A percentile compares a stretch with the other conserved stretches of the same genome.
Conservation (phyloP, 2,113 vertebrate genomes). For the Garra rufa region DNA sequence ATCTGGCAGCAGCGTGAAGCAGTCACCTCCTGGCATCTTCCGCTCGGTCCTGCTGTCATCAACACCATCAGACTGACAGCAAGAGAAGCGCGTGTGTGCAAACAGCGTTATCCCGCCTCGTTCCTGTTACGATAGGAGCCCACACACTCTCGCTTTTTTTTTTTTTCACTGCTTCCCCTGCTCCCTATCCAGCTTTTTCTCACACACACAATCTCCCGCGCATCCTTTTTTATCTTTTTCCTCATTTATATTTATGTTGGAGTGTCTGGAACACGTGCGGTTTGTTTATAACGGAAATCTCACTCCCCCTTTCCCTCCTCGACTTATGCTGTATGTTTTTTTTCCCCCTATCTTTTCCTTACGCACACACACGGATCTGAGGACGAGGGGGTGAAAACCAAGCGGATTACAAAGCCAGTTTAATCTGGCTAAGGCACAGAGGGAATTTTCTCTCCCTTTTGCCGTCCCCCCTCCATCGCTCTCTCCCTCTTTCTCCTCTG, state of each 20-base stretch:
- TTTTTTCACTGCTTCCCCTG: not conserved
- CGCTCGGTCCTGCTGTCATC: constrained; percentile 34
- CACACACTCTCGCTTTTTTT: constrained; percentile 5
- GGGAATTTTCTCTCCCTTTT: constrained; percentile 50
- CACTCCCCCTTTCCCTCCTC: not conserved
- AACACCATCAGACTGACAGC: constrained; percentile 38
- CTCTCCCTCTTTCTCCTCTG: constrained; percentile 4
- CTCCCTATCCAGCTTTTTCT: not conserved
- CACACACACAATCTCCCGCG: not conserved
- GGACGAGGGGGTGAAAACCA: constrained; percentile 59
- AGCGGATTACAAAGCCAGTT: constrained; percentile 58
- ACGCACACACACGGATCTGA: constrained; percentile 20
- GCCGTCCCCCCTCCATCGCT: not conserved
- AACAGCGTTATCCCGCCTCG: constrained; percentile 39
- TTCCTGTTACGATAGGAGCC: constrained; percentile 43
- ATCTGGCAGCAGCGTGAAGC: constrained; percentile 35
- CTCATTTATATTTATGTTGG: constrained; percentile 52
- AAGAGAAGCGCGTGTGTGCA: constrained; percentile 19
- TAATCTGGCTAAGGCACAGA: constrained; percentile 56
- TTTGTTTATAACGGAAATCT: constrained; percentile 47
- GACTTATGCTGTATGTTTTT: not conserved
- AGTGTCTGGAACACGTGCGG: constrained; percentile 36
- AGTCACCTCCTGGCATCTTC: constrained; percentile 37
- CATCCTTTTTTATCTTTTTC: constrained; percentile 30
- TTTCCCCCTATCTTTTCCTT: not conserved